Conservation (phyloP, 2,113 vertebrate genomes). For the Ardeotis arabs region DNA sequence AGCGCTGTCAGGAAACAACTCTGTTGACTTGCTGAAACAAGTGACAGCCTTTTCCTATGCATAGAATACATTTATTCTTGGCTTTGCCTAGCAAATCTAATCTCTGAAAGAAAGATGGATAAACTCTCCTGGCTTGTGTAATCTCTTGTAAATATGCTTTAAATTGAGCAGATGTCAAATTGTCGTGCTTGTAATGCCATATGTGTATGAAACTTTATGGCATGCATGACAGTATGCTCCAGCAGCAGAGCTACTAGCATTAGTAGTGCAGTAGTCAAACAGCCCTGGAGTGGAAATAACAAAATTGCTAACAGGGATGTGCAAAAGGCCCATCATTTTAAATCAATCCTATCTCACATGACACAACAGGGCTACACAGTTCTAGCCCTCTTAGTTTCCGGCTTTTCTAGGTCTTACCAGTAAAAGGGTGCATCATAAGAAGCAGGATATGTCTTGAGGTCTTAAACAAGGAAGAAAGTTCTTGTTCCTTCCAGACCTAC, state of each 20-base stretch:
- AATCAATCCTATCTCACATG: background rate
- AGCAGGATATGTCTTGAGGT: background rate
- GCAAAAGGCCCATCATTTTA: background rate
- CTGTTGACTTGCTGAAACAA: background rate
- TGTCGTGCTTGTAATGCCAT: background rate
- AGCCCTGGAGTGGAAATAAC: background rate
- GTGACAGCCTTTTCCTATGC: background rate
- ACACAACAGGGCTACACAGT: background rate
- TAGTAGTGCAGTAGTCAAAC: background rate
- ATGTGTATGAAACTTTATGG: background rate
- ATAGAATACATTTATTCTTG: background rate
- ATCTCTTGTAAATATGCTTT: constrained; percentile 22
- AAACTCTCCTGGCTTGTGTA: background rate
- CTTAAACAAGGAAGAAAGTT: background rate
- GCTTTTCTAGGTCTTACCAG: background rate
- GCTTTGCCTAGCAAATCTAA: background rate
- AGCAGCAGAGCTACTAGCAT: constrained; percentile 1
- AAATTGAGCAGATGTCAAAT: constrained; percentile 32
- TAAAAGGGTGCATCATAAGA: background rate
- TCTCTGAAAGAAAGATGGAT: background rate
- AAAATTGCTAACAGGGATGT: background rate
- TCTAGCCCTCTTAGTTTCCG: background rate
- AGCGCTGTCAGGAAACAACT: background rate
- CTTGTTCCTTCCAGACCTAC: background rate
- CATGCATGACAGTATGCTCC: background rate